Percentiles rank a stretch among this genome's conserved stretches.
Conservation (phyloP, 2,888 invertebrate species). For the Thera britannica region DNA sequence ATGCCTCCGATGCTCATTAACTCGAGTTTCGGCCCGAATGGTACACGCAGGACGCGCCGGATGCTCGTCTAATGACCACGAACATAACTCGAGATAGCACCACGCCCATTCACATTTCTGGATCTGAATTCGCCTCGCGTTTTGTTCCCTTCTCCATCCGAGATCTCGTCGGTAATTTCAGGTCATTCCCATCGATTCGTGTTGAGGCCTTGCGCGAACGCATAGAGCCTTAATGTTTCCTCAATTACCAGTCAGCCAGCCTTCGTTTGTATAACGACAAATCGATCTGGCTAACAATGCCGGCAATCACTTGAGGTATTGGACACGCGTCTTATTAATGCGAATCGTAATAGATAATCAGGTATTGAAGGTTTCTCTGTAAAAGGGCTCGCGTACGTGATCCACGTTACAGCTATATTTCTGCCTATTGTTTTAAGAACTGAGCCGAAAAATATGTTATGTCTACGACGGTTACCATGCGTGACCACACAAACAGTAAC, state of each 20-base stretch:
- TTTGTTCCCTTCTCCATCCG: conserved; percentile 45
- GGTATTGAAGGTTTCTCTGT: conserved; percentile 58
- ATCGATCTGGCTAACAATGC: conserved; percentile 54
- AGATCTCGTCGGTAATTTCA: conserved; percentile 63
- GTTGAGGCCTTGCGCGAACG: conserved; percentile 59
- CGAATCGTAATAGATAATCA: conserved; percentile 52
- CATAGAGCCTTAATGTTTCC: conserved; percentile 51
- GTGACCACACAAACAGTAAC: conserved; percentile 38
- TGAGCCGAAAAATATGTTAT: conserved; percentile 66
- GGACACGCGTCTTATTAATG: conserved; percentile 55
- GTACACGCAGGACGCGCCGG: conserved; percentile 72
- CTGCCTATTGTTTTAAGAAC: conserved; percentile 60
- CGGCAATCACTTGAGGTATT: conserved; percentile 55
- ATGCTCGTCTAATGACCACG: conserved; percentile 74
- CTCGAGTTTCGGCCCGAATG: conserved; percentile 71
- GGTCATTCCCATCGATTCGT: conserved; percentile 72
- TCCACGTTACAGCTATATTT: conserved; percentile 40
- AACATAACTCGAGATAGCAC: conserved; percentile 40
- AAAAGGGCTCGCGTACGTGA: conserved; percentile 61
- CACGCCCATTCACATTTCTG: conserved; percentile 47
- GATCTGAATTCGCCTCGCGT: conserved; percentile 37
- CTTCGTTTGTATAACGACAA: conserved; percentile 53
- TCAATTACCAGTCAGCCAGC: conserved; percentile 49
- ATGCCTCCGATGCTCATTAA: conserved; percentile 80
- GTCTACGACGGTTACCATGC: conserved; percentile 56